phyloP scores from a whole-genome alignment of 2,888 invertebrate genomes.

The Leucozona laternaria region DNA sequence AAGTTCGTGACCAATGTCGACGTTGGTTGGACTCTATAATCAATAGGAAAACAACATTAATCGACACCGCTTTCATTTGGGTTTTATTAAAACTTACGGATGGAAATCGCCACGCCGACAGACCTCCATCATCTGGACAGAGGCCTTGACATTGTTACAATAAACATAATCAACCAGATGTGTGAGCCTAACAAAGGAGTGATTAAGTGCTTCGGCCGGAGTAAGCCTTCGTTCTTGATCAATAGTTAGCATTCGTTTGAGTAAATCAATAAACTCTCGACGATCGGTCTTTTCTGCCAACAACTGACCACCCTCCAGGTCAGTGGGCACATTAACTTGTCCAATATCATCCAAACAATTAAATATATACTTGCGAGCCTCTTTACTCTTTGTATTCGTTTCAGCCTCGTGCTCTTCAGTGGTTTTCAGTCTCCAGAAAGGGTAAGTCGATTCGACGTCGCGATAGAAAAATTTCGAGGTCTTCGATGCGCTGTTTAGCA shows the following conservation, averaged over 20 bases:
- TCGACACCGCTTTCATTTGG: background rate
- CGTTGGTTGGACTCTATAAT: conserved; percentile 84
- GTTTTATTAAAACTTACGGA: conserved; percentile 79
- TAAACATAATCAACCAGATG: conserved; percentile 98
- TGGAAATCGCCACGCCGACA: conserved; percentile 85
- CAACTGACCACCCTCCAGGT: conserved; percentile 97
- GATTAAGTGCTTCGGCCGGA: conserved; percentile 97
- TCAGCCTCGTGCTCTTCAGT: conserved; percentile 99
- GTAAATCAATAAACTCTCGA: conserved; percentile 97
- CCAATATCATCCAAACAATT: conserved; percentile 99
- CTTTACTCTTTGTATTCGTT: conserved; percentile 99
- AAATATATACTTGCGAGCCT: conserved; percentile 99
- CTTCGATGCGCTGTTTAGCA: conserved; percentile 98
- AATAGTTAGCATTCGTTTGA: conserved; percentile 99
- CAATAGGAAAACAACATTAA: background rate
- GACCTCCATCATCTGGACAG: conserved; percentile 98
- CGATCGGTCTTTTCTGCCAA: conserved; percentile 98
- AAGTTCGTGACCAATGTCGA: conserved; percentile 89
- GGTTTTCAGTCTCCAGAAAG: conserved; percentile 94
- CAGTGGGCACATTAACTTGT: conserved; percentile 98
- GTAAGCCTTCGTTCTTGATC: conserved; percentile 98
- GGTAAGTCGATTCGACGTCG: conserved; percentile 96
- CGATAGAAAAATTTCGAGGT: conserved; percentile 99
- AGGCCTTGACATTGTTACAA: conserved; percentile 98
- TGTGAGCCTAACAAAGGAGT: conserved; percentile 96